phyloP scores from a whole-genome alignment of 2,797 vertebrate species.

The Typhlichthys eigenmanni region DNA sequence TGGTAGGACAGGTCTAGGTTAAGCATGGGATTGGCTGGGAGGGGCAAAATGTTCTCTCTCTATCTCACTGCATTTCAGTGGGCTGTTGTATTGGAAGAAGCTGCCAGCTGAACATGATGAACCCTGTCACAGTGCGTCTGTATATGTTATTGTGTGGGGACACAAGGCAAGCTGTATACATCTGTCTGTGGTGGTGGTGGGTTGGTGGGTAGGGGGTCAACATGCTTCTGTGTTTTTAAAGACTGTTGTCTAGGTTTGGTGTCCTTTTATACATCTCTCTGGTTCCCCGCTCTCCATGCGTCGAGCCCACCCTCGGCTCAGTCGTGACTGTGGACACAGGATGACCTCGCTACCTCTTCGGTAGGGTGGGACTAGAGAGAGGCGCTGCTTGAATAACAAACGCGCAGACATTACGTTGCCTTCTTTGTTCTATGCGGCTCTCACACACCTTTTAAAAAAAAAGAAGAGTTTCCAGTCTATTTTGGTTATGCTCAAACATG shows the following conservation, averaged over 20 bases:
- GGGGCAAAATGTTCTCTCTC: constrained; percentile 17
- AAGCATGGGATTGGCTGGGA: constrained; percentile 8
- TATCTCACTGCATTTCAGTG: constrained; percentile 31
- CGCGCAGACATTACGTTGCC: neutral
- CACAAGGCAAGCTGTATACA: neutral
- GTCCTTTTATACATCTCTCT: constrained; percentile 21
- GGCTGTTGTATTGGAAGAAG: constrained; percentile 10
- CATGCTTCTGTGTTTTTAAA: constrained; percentile 32
- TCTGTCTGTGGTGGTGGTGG: constrained; percentile 16
- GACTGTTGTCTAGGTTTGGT: constrained; percentile 34
- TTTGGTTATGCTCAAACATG: too few species aligned
- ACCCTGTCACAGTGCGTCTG: neutral
- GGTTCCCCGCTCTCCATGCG: constrained; percentile 1
- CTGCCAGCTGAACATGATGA: constrained; percentile 3
- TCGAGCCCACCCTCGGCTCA: constrained; percentile 21
- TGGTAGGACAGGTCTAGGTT: constrained; percentile 21
- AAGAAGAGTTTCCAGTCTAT: too few species aligned
- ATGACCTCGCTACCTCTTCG: constrained; percentile 57
- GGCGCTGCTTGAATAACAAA: constrained; percentile 54
- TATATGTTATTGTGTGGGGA: neutral
- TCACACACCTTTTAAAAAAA: too few species aligned
- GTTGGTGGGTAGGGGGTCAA: constrained; percentile 1
- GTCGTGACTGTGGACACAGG: constrained; percentile 60
- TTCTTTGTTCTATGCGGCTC: constrained; percentile 9
- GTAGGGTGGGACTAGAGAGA: constrained; percentile 45